A percentile compares a stretch with the other conserved stretches of the same genome.
These are phyloP conservation scores for Amphipyra tragopoginis DNA, from an alignment of 2,888 invertebrate species.

Conservation along the genomic window DNA sequence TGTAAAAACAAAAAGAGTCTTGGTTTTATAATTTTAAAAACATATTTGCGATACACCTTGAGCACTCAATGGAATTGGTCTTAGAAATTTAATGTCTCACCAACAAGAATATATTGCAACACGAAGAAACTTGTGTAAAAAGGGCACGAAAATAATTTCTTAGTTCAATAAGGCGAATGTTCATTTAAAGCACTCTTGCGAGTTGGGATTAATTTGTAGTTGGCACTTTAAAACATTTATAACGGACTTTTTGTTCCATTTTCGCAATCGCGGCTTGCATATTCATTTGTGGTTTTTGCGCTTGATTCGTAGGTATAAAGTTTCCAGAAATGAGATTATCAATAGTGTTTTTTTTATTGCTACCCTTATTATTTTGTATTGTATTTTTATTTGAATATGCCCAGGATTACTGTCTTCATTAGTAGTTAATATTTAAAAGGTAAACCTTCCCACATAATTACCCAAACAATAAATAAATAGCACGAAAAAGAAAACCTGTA, in stretches of 20 bases:
- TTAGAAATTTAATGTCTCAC: slow-evolving; percentile 22
- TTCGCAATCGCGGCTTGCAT: slow-evolving; percentile 39
- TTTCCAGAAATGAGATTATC: slow-evolving; percentile 3
- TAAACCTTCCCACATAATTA: too few relatives aligned
- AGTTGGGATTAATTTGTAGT: slow-evolving; percentile 66
- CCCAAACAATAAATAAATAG: background rate
- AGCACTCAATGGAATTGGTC: slow-evolving; percentile 45
- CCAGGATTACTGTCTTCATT: background rate
- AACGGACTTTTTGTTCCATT: slow-evolving; percentile 56
- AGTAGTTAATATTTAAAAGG: too few relatives aligned
- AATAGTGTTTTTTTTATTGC: background rate
- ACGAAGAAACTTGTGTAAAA: slow-evolving; percentile 12
- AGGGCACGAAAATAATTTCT: slow-evolving; percentile 7
- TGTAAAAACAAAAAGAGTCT: slow-evolving; percentile 10
- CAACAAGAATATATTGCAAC: slow-evolving; percentile 23
- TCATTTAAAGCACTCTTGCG: slow-evolving; percentile 14
- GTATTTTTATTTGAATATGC: background rate
- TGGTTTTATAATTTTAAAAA: slow-evolving; percentile 20
- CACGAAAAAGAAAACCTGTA: background rate
- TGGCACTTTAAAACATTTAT: slow-evolving; percentile 63
- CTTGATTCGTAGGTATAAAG: slow-evolving; percentile 37
- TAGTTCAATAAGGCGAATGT: slow-evolving; percentile 21
- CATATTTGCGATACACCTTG: slow-evolving; percentile 7
- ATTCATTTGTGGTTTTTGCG: slow-evolving; percentile 54
- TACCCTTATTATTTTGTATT: slow-evolving; percentile 8